Evolutionary conservation across 2,888 invertebrate genomes (phyloP).

Genomic region (Steromphala cineraria): DNA sequence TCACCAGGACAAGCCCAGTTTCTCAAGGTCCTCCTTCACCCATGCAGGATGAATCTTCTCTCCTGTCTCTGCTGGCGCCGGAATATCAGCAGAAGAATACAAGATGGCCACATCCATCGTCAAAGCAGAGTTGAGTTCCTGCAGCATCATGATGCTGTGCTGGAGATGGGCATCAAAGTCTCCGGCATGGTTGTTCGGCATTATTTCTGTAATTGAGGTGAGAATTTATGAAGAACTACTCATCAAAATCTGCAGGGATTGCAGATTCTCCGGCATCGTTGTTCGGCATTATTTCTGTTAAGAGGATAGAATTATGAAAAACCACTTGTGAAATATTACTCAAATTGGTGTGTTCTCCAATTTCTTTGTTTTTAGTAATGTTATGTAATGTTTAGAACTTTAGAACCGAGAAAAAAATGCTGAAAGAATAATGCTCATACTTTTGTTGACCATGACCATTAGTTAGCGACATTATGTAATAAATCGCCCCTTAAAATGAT

Average conservation of each 20-base stretch:
- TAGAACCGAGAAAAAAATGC: no score
- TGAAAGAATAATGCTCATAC: no score
- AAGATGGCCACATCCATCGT: conserved; percentile 59
- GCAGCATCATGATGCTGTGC: conserved; percentile 61
- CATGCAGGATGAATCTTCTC: conserved; percentile 50
- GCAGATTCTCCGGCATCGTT: no score
- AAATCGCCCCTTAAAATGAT: no score
- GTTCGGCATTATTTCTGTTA: no score
- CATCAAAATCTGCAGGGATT: no score
- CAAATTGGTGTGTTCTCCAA: no score
- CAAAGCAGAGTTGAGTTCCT: conserved; percentile 57
- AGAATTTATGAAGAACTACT: background rate
- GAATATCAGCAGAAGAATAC: conserved; percentile 56
- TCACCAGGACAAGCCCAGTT: conserved; percentile 56
- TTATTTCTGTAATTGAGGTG: conserved; percentile 54
- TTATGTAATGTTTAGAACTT: no score
- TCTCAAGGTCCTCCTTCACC: conserved; percentile 61
- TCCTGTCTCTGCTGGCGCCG: conserved; percentile 32
- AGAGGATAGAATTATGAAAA: no score
- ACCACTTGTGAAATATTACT: no score
- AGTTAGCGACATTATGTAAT: background rate
- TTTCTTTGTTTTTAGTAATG: no score
- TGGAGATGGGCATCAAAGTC: conserved; percentile 73
- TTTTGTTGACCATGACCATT: no score
- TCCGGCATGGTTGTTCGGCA: conserved; percentile 63